A percentile compares a stretch with the other conserved stretches of the same genome.
Evolutionary conservation across 2,797 vertebrate genomes (phyloP).

Genomic region (Periparus ater): DNA sequence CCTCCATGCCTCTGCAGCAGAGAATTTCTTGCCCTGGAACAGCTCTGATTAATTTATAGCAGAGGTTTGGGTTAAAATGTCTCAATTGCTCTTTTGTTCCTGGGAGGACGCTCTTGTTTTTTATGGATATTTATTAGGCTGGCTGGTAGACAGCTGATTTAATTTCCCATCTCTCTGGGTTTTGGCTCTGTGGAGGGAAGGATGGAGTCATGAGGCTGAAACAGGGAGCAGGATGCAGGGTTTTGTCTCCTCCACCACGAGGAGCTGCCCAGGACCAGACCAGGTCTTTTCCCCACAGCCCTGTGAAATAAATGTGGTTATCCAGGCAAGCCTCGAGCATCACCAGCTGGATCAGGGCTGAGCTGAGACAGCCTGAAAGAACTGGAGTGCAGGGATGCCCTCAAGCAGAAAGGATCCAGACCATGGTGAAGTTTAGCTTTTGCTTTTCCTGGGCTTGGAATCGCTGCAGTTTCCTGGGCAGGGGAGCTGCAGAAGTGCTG

Average conservation of each 20-base stretch:
- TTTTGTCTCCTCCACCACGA: not conserved
- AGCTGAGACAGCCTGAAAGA: not conserved
- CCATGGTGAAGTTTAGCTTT: fast-evolving
- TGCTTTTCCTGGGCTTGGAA: not conserved
- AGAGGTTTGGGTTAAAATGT: conserved; percentile 34
- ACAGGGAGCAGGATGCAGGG: not conserved
- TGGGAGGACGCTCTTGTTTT: not conserved
- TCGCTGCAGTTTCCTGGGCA: not conserved
- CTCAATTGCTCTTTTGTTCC: conserved; percentile 37
- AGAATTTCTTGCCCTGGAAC: conserved; percentile 7
- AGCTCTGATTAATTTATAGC: conserved; percentile 32
- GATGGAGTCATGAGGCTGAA: conserved; percentile 19
- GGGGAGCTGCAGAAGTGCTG: not conserved
- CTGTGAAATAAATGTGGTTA: not conserved
- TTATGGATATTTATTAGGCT: conserved; percentile 31
- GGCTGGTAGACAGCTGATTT: conserved; percentile 23
- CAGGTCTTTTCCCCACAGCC: not conserved
- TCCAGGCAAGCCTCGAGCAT: not conserved
- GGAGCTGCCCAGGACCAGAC: not conserved
- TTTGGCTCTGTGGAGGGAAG: conserved; percentile 28
- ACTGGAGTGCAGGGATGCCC: not conserved
- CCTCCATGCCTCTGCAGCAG: not conserved
- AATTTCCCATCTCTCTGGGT: conserved; percentile 7
- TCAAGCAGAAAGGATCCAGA: not conserved
- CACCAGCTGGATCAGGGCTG: not conserved